A percentile compares a stretch with the other conserved stretches of the same genome.
phyloP scores from a whole-genome alignment of 2,113 vertebrate genomes.

The Rafetus swinhoei region DNA sequence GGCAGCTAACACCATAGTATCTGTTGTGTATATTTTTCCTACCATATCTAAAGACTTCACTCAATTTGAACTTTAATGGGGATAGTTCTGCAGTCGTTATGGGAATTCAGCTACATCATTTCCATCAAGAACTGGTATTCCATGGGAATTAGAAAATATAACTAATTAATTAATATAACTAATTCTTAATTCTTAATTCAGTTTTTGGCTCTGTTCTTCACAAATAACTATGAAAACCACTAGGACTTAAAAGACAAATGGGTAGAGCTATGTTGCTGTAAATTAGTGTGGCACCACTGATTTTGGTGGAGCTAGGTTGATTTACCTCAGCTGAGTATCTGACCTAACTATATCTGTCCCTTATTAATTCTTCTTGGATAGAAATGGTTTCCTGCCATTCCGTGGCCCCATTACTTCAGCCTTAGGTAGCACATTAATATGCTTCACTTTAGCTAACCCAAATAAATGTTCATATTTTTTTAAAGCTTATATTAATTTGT shows the following conservation, averaged over 20 bases:
- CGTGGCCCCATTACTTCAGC: background rate
- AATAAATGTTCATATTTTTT: background rate
- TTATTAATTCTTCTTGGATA: background rate
- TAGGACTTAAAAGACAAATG: background rate
- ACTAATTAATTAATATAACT: background rate
- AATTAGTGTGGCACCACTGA: background rate
- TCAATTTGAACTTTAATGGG: background rate
- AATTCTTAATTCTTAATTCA: background rate
- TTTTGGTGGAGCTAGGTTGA: background rate
- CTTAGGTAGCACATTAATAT: background rate
- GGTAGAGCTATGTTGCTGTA: background rate
- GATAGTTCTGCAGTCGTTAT: background rate
- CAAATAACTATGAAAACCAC: background rate
- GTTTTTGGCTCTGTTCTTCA: background rate
- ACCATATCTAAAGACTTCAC: no score
- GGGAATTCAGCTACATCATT: no score
- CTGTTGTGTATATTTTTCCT: background rate
- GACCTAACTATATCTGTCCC: background rate
- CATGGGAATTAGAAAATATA: background rate
- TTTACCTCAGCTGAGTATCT: background rate
- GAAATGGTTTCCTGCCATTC: background rate
- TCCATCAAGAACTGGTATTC: background rate
- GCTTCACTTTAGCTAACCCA: background rate
- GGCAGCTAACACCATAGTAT: background rate
- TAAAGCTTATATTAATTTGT: background rate